Conservation (phyloP, 2,888 invertebrate species). For the Calameuta idolon region DNA sequence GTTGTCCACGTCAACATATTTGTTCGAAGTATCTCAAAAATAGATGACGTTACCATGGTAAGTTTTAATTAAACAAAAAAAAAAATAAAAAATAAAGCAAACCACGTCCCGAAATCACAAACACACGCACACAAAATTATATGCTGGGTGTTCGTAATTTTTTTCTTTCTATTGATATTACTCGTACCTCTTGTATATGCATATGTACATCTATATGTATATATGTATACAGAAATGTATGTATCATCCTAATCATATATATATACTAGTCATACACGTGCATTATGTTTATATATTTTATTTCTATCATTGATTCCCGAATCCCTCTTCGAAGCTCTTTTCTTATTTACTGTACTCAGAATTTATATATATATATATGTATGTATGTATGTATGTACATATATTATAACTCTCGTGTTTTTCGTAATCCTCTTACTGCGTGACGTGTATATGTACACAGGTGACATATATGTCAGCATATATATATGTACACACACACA, state of each 20-base stretch:
- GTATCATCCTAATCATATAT: neutral
- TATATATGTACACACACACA: neutral
- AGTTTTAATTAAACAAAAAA: conserved; percentile 70
- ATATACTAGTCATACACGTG: conserved; percentile 4
- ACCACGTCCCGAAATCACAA: conserved; percentile 46
- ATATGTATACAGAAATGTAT: conserved; percentile 6
- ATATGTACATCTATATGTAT: conserved; percentile 25
- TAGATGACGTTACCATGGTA: conserved; percentile 99
- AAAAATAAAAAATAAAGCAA: conserved; percentile 36
- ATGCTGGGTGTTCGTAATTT: conserved; percentile 50
- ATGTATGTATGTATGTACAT: neutral
- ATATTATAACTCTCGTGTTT: neutral
- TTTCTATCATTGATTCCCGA: neutral
- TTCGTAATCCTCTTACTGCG: neutral
- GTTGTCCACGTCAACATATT: conserved; percentile 98
- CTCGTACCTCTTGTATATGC: conserved; percentile 34
- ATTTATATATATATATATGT: neutral
- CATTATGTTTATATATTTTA: conserved; percentile 13
- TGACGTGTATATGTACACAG: neutral
- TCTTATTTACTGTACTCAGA: neutral
- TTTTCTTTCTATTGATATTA: conserved; percentile 25
- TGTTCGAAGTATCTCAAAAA: conserved; percentile 98
- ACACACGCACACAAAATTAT: conserved; percentile 50
- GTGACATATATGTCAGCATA: neutral
- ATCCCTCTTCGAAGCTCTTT: neutral